Conservation (phyloP, 2,888 invertebrate species). For the Caenorhabditis macrosperma region DNA sequence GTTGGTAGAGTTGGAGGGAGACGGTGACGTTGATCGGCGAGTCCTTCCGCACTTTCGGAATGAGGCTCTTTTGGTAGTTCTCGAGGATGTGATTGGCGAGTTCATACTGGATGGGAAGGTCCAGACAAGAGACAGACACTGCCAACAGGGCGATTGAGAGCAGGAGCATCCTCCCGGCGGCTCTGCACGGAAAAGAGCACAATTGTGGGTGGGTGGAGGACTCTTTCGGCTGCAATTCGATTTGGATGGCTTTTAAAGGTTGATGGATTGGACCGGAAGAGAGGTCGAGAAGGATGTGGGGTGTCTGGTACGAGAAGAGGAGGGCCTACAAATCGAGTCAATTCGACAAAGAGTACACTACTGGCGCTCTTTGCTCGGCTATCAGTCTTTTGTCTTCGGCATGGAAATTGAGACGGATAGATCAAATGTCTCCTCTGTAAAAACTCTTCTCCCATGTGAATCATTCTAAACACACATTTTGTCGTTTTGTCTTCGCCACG, state of each 20-base stretch:
- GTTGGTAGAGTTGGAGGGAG: constrained; percentile 61
- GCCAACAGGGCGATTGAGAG: background rate
- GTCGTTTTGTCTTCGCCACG: too few relatives aligned
- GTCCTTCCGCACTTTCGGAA: constrained; percentile 45
- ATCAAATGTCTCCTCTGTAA: background rate
- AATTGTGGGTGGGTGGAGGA: too few relatives aligned
- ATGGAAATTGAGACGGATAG: background rate
- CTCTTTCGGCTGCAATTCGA: background rate
- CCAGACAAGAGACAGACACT: background rate
- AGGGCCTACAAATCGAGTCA: background rate
- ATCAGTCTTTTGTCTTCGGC: background rate
- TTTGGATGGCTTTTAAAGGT: background rate
- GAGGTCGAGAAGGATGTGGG: too few relatives aligned
- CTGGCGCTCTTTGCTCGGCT: background rate
- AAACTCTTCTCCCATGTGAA: background rate
- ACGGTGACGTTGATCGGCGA: constrained; percentile 57
- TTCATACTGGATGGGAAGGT: constrained; percentile 55
- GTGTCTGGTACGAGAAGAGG: constrained; percentile 1
- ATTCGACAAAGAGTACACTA: background rate
- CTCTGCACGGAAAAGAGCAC: too few relatives aligned
- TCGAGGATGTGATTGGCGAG: constrained; percentile 52
- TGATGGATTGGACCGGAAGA: background rate
- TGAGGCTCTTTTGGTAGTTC: constrained; percentile 55
- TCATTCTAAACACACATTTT: too few relatives aligned
- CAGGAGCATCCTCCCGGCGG: background rate